Evolutionary conservation across 2,797 vertebrate species (phyloP), one percentile per base, ranked within the genome.

Genomic region (Diplodus puntazzo): DNA sequence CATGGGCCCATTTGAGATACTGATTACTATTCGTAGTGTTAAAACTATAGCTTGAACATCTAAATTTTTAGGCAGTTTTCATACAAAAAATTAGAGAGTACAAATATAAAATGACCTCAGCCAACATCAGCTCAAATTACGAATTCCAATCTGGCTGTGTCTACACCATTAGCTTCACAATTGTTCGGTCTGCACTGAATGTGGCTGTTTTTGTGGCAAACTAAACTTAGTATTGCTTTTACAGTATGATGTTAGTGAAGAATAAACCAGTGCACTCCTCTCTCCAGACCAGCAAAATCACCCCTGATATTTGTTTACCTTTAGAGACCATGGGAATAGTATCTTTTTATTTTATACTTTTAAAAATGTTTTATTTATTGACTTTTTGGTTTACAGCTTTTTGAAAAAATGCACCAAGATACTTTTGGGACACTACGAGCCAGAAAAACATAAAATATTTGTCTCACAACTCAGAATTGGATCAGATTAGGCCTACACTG

Each of bases 61-160:
- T 63, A 11, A 50, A 4, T 25, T n/a, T 23, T 57, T 16, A 64
- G 65, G 30, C 48, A 58, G 53, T 58, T 84, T 75, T 64, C 14
- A 17, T 62, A 2, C 50, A 73, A 49, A 21, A 71, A 61, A 61
- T 67, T 52, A 5, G 23, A 53, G 75, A 83, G 72, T 30, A 46
- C 0, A 21, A 70, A 52, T 42, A 49, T 17, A 59, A 46, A 20
- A 25, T 27, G 20, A 30, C 21, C 13, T 25, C 10, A 52, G n/a
- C 34, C 43, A n/a, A 5, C 46, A 43, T 43, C 16, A 14, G 2
- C 25, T 64, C 10, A 73, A 69, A 10, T 58, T n/a, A 49, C 0
- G 1, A 6, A 67, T 46, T 67, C 16, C 18, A 55, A n/a, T 11
- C 17, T 48, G 16, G 53, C 23, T n/a, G 5, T 2, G 4, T 72